Base-by-base conservation (phyloP, 2,888 invertebrate species). In the Polia nebulosa region DNA sequence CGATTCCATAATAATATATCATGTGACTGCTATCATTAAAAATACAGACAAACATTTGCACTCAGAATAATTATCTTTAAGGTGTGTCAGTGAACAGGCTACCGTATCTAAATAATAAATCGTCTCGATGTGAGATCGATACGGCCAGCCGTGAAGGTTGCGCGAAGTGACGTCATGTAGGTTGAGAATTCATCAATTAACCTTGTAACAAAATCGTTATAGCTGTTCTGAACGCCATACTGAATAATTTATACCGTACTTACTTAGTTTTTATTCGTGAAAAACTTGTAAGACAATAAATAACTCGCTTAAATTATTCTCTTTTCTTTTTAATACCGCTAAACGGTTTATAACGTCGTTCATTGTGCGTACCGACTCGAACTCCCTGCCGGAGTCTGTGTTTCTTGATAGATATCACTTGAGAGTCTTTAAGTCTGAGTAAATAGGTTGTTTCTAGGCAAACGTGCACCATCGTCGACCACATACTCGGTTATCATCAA, bases 91-190 rank as follows among this genome's bases (percentile, higher is more conserved):
- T 68, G 44, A 41, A 7, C 57, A 36, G 17, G 34, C 36, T 36
- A 22, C 15, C 32, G n/a, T 63, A 49, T 70, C 44, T 56, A 56
- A 63, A 49, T 70, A 65, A 65, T 25, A 51, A 72, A 65, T 72
- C 36, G 29, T 20, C 4, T 25, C 32, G 53, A 36, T 71, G 39
- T n/a, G 56, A 41, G 57, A 72, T 78, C 66, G 62, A 67, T 68
- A 68, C 27, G 51, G 9, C 57, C 20, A 60, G 56, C 36, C 59
- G 11, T 51, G 47, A 58, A 74, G 56, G 77, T 47, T 58, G 45
- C 32, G 7, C 20, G 8, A 13, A 51, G 9, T 72, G 52, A 72
- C 78, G 78, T 63, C 56, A 76, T 61, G 57, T 41, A 47, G 72
- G 51, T 44, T 47, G 67, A 55, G 51, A 72, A 62, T 29, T 57